Percentiles rank a stretch among this genome's conserved stretches.
phyloP scores from a whole-genome alignment of 2,888 invertebrate species.

The Coelopa pilipes region DNA sequence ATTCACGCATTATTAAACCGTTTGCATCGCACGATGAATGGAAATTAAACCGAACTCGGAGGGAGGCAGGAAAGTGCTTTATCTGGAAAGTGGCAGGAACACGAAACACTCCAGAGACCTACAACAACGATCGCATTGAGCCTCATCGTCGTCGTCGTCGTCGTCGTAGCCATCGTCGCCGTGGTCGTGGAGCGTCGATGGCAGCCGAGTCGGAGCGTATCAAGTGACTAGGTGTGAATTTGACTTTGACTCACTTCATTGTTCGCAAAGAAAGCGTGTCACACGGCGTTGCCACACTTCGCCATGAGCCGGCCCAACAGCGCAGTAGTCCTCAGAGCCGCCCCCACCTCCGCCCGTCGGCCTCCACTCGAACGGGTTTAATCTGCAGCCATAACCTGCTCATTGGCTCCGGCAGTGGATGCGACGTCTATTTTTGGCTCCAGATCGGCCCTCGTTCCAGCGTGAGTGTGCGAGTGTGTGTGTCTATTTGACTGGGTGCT shows the following conservation, averaged over 20 bases:
- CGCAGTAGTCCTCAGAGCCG: not conserved
- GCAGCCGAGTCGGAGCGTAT: not conserved
- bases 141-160: not conserved
- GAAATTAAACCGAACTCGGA: no score
- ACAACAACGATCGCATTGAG: not conserved
- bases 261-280: constrained; percentile 14
- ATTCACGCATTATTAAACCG: constrained; percentile 14
- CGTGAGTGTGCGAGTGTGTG: no score
- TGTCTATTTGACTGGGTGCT: no score
- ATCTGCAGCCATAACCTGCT: not conserved
- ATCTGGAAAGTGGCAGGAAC: no score
- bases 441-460: no score
- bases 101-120: not conserved
- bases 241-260: constrained; percentile 22
- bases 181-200: no score
- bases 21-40: not conserved
- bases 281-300: not conserved
- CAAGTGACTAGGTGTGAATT: constrained; percentile 17
- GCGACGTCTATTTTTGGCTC: no score
- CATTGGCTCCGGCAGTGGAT: no score
- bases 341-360: not conserved
- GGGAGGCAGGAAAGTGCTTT: no score
- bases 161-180: not conserved
- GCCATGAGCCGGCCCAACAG: not conserved
- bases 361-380: not conserved